phyloP scores from a whole-genome alignment of 1,140 invertebrate genomes.

The Anastrepha obliqua region DNA sequence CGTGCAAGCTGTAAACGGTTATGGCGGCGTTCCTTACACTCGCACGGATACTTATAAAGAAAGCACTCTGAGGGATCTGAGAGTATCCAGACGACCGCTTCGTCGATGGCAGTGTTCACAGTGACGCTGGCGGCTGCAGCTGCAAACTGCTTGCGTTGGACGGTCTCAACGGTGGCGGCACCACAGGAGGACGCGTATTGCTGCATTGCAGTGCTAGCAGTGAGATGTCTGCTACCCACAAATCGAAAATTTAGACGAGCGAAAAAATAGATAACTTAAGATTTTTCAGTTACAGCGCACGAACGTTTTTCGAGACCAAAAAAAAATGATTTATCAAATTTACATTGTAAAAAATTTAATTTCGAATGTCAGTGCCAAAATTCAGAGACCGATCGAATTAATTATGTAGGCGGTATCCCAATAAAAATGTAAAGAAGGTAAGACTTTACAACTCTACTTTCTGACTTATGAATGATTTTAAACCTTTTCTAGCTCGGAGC shows the following conservation, averaged over 20 bases:
- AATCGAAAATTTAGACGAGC: background rate
- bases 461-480: no score
- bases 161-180: background rate
- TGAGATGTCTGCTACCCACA: background rate
- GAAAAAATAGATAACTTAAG: background rate
- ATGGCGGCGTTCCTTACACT: background rate
- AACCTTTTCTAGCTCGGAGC: no score
- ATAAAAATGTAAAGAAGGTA: background rate
- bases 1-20: background rate
- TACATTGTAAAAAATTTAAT: background rate
- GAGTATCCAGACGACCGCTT: slow-evolving; percentile 4
- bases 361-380: background rate
- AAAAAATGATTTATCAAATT: background rate
- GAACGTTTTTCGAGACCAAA: background rate
- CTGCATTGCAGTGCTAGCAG: background rate
- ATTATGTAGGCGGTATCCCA: background rate
- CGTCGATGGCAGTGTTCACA: slow-evolving; percentile 23
- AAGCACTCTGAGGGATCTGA: slow-evolving; percentile 15
- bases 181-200: background rate
- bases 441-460: background rate
- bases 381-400: background rate
- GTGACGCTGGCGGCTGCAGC: background rate
- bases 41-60: slow-evolving; percentile 4
- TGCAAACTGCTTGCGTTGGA: background rate
- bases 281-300: background rate